These are phyloP conservation scores for Bibio marci DNA, from an alignment of 2,888 invertebrate genomes.

Conservation along the genomic window DNA sequence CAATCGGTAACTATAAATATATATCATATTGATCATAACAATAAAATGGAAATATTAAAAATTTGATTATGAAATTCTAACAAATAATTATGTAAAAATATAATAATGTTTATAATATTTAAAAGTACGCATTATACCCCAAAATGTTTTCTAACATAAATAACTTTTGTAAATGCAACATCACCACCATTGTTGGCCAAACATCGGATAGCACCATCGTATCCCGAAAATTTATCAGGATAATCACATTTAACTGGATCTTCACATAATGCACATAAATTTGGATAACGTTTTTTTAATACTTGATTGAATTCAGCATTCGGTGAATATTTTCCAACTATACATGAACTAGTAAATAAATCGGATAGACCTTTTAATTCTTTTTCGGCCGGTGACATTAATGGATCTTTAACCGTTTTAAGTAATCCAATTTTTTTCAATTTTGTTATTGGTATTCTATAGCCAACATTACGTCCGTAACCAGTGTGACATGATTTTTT, in stretches of 20 bases:
- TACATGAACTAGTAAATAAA: conserved; percentile 68
- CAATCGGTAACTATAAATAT: conserved; percentile 42
- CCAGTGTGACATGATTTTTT: conserved; percentile 77
- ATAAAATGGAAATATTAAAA: neutral
- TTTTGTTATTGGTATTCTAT: conserved; percentile 64
- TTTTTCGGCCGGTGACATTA: conserved; percentile 40
- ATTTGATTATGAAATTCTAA: no score
- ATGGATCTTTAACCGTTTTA: conserved; percentile 23
- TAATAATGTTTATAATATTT: no score
- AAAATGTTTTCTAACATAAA: conserved; percentile 62
- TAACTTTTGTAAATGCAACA: conserved; percentile 73
- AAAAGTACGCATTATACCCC: no score
- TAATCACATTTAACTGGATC: conserved; percentile 59
- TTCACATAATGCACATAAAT: conserved; percentile 61
- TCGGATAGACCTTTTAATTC: conserved; percentile 64
- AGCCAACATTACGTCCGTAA: conserved; percentile 75
- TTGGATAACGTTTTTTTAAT: conserved; percentile 58
- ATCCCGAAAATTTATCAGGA: conserved; percentile 71
- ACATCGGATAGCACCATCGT: conserved; percentile 72
- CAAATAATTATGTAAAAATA: neutral
- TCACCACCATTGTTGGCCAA: conserved; percentile 66
- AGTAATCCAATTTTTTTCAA: conserved; percentile 45
- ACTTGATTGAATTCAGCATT: conserved; percentile 51
- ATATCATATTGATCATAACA: no score
- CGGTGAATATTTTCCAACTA: conserved; percentile 70